Evolutionary conservation across 1,140 invertebrate species (phyloP), one percentile per base, ranked within the genome.

Genomic region (Drosophila bifasciata): DNA sequence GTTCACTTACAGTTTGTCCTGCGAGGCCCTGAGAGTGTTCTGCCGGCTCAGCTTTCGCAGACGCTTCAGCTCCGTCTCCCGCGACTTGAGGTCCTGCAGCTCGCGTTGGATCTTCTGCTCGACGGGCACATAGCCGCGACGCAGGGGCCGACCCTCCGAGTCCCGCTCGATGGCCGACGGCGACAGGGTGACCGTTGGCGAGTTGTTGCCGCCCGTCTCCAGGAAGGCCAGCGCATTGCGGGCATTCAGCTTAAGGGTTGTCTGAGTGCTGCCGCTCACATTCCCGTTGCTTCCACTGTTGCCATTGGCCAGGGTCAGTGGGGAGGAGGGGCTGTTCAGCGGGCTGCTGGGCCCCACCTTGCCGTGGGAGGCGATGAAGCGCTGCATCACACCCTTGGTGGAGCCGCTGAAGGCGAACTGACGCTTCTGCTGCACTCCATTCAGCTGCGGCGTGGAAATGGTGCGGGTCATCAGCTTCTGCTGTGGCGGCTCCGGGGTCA

Each of bases 71-170:
- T 96, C 95, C 55, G 94, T 93, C 78, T 96, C 95, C 41, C 95
- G 92, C 41, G 94, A 93, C 76, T 95, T 95, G 93, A 96, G 95
- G 73, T 96, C 95, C 86, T 93, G 93, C 25, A 96, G 91, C 90
- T 96, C 95, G 59, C 95, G 95, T 85, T 96, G 95, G 57, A 96
- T 96, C 89, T 96, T 96, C 69, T 95, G 94, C 84, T 96, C 95
- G 1, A 96, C 95, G 1, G 95, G 94, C 1, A 95, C 93, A 74
- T 93, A 95, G 17, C 94, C 94, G 23, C 94, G 94, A 25, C 95
- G 92, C 17, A 94, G 91, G 0, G 93, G 93, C 58, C 94, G 93
- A 7, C 93, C 93, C 66, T 93, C 93, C 6, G 92, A 89, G 44
- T 93, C 92, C 16, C 93, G 92, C 32, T 92, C 90, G 49, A 92